Evolutionary conservation across 2,888 invertebrate genomes (phyloP).

Genomic region (Drosophila birchii): DNA sequence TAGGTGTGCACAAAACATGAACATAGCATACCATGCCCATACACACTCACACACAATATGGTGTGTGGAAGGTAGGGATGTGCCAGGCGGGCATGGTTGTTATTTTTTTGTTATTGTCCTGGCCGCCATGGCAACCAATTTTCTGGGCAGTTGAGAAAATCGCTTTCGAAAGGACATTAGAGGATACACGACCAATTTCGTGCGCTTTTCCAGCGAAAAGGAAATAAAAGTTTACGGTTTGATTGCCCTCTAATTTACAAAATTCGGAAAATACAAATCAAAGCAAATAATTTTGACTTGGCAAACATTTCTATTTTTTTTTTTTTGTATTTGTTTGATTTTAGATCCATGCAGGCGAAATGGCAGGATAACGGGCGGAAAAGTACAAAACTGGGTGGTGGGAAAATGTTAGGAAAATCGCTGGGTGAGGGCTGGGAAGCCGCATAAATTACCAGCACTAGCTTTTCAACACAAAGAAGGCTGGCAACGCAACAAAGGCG

Average conservation of each 20-base stretch:
- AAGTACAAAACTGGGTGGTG: neutral
- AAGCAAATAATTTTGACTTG: conserved; percentile 31
- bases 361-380: neutral
- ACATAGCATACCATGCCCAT: neutral
- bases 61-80: neutral
- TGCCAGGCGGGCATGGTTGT: conserved; percentile 36
- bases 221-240: conserved; percentile 42
- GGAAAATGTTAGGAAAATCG: conserved; percentile 10
- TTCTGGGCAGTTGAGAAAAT: conserved; percentile 35
- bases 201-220: conserved; percentile 13
- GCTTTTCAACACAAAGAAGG: conserved; percentile 64
- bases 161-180: conserved; percentile 46
- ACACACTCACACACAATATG: neutral
- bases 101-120: conserved; percentile 48
- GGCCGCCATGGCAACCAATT: conserved; percentile 56
- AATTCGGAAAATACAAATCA: conserved; percentile 49
- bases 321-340: neutral
- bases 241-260: conserved; percentile 54
- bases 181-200: conserved; percentile 24
- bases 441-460: conserved; percentile 79
- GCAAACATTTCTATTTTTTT: neutral
- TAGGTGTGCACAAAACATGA: conserved; percentile 9
- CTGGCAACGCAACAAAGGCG: conserved; percentile 63
- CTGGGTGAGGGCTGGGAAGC: conserved; percentile 58
- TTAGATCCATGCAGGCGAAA: conserved; percentile 3